These are phyloP conservation scores for Imbricaverruca yamaguchii DNA, from an alignment of 2,888 invertebrate genomes.

Conservation along the genomic window DNA sequence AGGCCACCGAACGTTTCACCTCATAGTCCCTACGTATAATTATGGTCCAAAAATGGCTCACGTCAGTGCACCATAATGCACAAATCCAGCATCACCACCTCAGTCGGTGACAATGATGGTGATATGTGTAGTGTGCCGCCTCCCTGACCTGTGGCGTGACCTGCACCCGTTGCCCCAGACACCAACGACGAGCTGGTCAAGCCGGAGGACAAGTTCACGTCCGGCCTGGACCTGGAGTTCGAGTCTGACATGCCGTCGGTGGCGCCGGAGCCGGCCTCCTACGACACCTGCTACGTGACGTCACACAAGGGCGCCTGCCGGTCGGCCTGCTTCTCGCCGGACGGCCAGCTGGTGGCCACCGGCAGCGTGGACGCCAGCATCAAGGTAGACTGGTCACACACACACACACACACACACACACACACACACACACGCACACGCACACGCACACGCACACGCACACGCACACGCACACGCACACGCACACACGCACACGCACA, in stretches of 20 bases:
- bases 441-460: too few species aligned
- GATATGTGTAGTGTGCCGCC: slow-evolving; percentile 20
- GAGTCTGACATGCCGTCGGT: slow-evolving; percentile 89
- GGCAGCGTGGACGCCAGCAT: slow-evolving; percentile 98
- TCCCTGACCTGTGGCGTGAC: slow-evolving; percentile 46
- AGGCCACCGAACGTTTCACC: too few species aligned
- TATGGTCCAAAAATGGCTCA: too few species aligned
- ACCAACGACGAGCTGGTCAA: slow-evolving; percentile 46
- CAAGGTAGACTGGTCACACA: slow-evolving; percentile 52
- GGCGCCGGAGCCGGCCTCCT: slow-evolving; percentile 92
- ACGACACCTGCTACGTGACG: slow-evolving; percentile 98
- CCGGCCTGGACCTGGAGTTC: slow-evolving; percentile 82
- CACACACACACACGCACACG: too few species aligned
- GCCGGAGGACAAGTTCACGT: slow-evolving; percentile 46
- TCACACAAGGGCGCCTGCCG: slow-evolving; percentile 79
- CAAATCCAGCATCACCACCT: too few species aligned
- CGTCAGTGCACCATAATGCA: too few species aligned
- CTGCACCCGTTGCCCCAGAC: slow-evolving; percentile 47
- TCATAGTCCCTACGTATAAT: too few species aligned
- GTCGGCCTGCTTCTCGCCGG: slow-evolving; percentile 89
- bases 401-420: too few species aligned
- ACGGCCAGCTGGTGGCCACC: slow-evolving; percentile 93
- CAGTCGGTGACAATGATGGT: background rate
- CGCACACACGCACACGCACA: too few species aligned
- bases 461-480: too few species aligned